These are phyloP conservation scores for Hypotaenidia philippensis DNA, from an alignment of 2,797 vertebrate genomes.

Conservation along the genomic window DNA sequence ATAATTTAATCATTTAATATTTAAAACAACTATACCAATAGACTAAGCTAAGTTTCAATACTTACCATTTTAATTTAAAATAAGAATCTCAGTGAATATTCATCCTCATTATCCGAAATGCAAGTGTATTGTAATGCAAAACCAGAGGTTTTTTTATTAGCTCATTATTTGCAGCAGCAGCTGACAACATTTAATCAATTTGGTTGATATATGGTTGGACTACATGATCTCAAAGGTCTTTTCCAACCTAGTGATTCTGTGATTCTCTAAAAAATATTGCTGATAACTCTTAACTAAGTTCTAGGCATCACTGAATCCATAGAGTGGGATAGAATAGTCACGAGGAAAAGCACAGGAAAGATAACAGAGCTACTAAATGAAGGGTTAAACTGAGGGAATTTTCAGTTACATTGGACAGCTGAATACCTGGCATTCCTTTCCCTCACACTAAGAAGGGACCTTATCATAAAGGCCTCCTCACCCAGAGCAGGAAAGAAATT, in stretches of 20 bases:
- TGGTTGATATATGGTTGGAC: background rate
- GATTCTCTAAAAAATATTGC: background rate
- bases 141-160: background rate
- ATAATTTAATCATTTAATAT: background rate
- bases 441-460: background rate
- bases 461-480: background rate
- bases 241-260: too few species aligned
- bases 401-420: background rate
- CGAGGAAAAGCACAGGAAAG: background rate
- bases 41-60: background rate
- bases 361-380: background rate
- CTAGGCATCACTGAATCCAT: background rate
- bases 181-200: background rate
- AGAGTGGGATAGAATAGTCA: background rate
- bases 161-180: background rate
- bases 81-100: background rate
- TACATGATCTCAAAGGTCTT: too few species aligned
- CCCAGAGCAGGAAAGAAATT: background rate
- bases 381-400: background rate
- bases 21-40: background rate
- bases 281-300: background rate
- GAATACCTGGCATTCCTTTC: background rate
- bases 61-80: background rate
- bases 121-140: background rate
- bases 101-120: background rate